Evolutionary conservation across 2,888 invertebrate species (phyloP).

Genomic region (Caenorhabditis uteleia): DNA sequence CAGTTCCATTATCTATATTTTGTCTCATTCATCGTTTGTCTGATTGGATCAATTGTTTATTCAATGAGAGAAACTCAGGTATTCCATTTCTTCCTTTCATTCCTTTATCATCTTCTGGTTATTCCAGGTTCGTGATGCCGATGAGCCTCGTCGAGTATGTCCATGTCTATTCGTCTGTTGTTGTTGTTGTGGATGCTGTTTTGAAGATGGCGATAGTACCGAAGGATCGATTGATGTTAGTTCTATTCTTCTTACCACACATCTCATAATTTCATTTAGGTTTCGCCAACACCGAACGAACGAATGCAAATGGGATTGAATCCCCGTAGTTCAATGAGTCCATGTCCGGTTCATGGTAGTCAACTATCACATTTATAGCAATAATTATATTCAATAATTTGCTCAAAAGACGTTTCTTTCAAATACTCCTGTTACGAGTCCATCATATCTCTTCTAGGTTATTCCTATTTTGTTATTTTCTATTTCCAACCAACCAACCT

Average conservation of each 20-base stretch:
- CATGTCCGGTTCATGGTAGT: constrained; percentile 27
- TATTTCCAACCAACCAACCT: too few species aligned
- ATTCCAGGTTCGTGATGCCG: constrained; percentile 48
- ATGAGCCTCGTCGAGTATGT: constrained; percentile 55
- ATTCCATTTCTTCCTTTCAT: background rate
- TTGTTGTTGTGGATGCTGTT: constrained; percentile 54
- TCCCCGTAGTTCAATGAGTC: constrained; percentile 17
- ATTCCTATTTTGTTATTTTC: too few species aligned
- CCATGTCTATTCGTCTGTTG: constrained; percentile 57
- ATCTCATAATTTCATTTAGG: constrained; percentile 1
- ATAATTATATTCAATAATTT: too few species aligned
- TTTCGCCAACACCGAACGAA: constrained; percentile 35
- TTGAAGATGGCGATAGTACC: constrained; percentile 47
- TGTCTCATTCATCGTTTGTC: constrained; percentile 80
- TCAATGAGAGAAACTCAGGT: constrained; percentile 56
- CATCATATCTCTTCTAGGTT: too few species aligned
- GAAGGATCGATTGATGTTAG: constrained; percentile 43
- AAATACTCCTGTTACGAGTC: too few species aligned
- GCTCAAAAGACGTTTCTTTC: too few species aligned
- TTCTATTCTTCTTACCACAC: background rate
- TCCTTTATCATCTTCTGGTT: background rate
- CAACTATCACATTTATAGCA: constrained; percentile 13
- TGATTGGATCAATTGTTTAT: constrained; percentile 75
- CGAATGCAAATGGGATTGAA: constrained; percentile 41
- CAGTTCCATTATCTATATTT: constrained; percentile 86